Conservation (phyloP, 2,113 vertebrate species). For the Entomyzon cyanotis region DNA sequence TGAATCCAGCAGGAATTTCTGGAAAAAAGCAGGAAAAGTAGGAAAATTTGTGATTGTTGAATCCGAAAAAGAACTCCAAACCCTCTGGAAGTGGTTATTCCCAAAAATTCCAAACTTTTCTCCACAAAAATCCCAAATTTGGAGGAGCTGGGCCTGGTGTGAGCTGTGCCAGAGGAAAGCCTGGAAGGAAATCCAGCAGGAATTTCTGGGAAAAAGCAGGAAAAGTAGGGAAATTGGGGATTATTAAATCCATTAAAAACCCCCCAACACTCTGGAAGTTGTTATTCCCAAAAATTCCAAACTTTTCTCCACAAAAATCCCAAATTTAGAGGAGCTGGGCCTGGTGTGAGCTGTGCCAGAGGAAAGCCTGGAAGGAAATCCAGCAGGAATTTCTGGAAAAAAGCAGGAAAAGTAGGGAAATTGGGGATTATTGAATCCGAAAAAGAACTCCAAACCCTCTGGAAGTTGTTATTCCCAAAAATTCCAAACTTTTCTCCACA, state of each 20-base stretch:
- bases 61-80: too few relatives aligned
- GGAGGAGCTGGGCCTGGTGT: too few relatives aligned
- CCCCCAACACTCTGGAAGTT: too few relatives aligned
- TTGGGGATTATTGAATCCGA: too few relatives aligned
- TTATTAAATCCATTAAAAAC: too few relatives aligned
- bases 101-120: neutral
- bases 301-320: neutral
- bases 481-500: too few relatives aligned
- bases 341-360: too few relatives aligned
- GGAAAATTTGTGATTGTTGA: neutral
- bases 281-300: neutral
- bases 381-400: too few relatives aligned
- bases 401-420: too few relatives aligned
- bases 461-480: too few relatives aligned
- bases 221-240: too few relatives aligned
- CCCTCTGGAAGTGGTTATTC: neutral
- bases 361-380: rapidly evolving
- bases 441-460: too few relatives aligned
- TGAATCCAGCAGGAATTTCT: neutral
- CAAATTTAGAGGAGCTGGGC: neutral
- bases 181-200: rapidly evolving
- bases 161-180: neutral
- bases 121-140: neutral
- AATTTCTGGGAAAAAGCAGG: neutral
- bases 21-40: neutral